phyloP scores from a whole-genome alignment of 2,888 invertebrate species.

The Lucinisca nassula region DNA sequence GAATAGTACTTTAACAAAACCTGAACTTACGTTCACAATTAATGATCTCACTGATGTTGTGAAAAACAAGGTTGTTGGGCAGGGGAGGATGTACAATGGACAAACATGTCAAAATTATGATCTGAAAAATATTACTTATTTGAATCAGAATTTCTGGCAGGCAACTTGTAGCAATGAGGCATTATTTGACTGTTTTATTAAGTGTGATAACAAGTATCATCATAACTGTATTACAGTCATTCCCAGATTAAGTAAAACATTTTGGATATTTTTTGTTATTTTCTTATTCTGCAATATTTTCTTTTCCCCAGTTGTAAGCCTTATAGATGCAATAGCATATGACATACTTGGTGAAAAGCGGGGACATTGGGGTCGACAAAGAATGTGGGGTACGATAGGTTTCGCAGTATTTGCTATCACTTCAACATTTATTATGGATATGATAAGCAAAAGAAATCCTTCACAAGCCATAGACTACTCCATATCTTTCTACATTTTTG shows the following conservation, averaged over 20 bases:
- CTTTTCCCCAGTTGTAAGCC: slow-evolving; percentile 95
- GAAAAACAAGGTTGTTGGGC: slow-evolving; percentile 35
- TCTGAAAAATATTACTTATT: slow-evolving; percentile 73
- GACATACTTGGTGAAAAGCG: slow-evolving; percentile 93
- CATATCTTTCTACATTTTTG: slow-evolving; percentile 82
- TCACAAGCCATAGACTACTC: slow-evolving; percentile 71
- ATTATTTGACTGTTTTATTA: slow-evolving; percentile 72
- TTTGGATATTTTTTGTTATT: slow-evolving; percentile 94
- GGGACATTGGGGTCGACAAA: slow-evolving; percentile 93
- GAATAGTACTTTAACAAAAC: slow-evolving; percentile 44
- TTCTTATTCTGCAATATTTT: slow-evolving; percentile 94
- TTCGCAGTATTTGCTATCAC: slow-evolving; percentile 90
- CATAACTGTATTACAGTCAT: slow-evolving; percentile 40
- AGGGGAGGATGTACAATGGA: slow-evolving; percentile 14
- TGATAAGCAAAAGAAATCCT: slow-evolving; percentile 48
- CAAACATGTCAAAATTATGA: slow-evolving; percentile 75
- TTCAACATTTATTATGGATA: slow-evolving; percentile 84
- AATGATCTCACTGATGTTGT: slow-evolving; percentile 39
- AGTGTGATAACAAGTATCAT: slow-evolving; percentile 58
- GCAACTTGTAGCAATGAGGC: slow-evolving; percentile 76
- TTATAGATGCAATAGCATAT: slow-evolving; percentile 96
- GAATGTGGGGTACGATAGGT: slow-evolving; percentile 96
- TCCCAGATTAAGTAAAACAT: slow-evolving; percentile 86
- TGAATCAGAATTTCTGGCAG: slow-evolving; percentile 71
- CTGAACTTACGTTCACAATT: slow-evolving; percentile 36